Base-by-base conservation (phyloP, 2,888 invertebrate genomes). In the Ormyrus rosae region DNA sequence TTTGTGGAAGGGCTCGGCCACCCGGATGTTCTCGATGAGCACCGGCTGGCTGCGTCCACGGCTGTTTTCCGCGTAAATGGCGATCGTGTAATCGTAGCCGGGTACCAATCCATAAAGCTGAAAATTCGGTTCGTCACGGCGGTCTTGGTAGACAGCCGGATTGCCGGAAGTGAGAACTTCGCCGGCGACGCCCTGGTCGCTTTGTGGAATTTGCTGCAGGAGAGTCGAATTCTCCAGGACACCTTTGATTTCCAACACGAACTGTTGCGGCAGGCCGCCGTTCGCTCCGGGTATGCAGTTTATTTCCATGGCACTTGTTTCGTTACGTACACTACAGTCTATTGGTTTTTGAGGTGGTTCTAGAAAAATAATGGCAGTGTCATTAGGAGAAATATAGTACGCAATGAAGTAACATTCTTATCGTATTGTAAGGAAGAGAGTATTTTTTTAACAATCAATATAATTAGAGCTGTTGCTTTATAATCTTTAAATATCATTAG, bases 21-120 rank as follows among this genome's bases (percentile, higher is more conserved):
- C 87, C 1, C 92, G 89, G 8, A 95, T 92, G 87, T 94, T 94
- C 80, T 94, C 94, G 89, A 96, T 92, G 78, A 95, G 93, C 78
- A 95, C 95, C 2, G 96, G 94, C 77, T 93, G 92, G 83, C 96
- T 96, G 84, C 94, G 93, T 80, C 97, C 97, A 87, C 95, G 94
- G 7, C 95, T 95, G 85, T 97, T 97, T 85, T 96, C 95, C 34
- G 96, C 95, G 89, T 95, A 97, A 51, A 97, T 95, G 83, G 94
- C 92, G 83, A 96, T 93, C 87, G 95, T 95, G 91, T 97, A 97
- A 87, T 94, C 93, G 84, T 94, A 93, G 72, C 95, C 96, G 19
- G 96, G 95, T 79, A 95, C 93, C 80, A 97, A 92, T 84, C 94
- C 94, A 87, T 94, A 94, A 78, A 96, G 92, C 67, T 94, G 93